phyloP scores from a whole-genome alignment of 2,113 vertebrate species.

The Odontesthes bonariensis region DNA sequence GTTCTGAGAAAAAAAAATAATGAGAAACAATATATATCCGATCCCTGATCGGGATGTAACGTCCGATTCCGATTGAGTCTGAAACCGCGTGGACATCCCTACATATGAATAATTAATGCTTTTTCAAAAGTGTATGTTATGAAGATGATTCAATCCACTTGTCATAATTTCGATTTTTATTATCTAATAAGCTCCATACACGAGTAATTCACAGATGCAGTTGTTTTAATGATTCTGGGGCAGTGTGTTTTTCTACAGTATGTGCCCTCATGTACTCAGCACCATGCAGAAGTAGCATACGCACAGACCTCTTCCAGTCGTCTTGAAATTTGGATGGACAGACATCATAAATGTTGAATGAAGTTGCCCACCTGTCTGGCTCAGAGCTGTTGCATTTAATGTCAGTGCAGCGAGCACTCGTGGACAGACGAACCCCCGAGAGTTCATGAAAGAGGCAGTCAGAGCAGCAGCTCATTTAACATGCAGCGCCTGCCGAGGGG shows the following conservation, averaged over 20 bases:
- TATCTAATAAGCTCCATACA: background rate
- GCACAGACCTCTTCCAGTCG: background rate
- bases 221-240: background rate
- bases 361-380: slow-evolving; percentile 65
- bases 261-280: slow-evolving; percentile 18
- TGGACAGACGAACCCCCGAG: slow-evolving; percentile 56
- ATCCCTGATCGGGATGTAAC: too few relatives aligned
- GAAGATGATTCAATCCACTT: background rate
- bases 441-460: slow-evolving; percentile 67
- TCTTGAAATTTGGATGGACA: slow-evolving; percentile 30
- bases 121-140: background rate
- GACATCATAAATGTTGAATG: slow-evolving; percentile 63
- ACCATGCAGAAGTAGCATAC: background rate
- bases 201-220: background rate
- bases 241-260: background rate
- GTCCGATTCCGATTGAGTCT: too few relatives aligned
- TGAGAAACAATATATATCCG: too few relatives aligned
- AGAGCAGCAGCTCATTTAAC: slow-evolving; percentile 61
- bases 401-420: slow-evolving; percentile 34
- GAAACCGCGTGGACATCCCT: too few relatives aligned
- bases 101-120: background rate
- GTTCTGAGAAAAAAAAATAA: too few relatives aligned
- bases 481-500: slow-evolving; percentile 60
- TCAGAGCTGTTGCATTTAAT: slow-evolving; percentile 59
- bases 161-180: background rate